Evolutionary conservation across 1,140 invertebrate genomes (phyloP).

Genomic region (Lordiphosa clarofinis): DNA sequence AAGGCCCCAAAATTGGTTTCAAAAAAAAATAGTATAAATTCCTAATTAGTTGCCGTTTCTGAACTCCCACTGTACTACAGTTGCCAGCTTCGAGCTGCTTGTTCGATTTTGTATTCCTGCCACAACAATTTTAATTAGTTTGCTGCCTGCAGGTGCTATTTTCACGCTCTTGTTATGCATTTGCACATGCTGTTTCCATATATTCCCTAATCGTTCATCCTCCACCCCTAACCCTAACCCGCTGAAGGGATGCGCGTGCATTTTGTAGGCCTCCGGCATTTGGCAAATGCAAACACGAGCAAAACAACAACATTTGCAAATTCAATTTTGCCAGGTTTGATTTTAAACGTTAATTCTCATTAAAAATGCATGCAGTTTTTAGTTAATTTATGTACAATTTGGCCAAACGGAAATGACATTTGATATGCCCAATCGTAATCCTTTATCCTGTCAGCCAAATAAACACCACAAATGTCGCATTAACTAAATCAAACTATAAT

Average conservation of each 20-base stretch:
- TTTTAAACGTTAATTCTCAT: constrained; percentile 56
- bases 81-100: background rate
- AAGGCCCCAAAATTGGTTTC: too few relatives aligned
- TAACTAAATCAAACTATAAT: constrained; percentile 7
- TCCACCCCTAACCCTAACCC: constrained; percentile 12
- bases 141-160: constrained; percentile 56
- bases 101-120: constrained; percentile 2
- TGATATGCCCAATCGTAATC: constrained; percentile 24
- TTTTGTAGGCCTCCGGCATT: constrained; percentile 9
- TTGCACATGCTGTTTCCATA: constrained; percentile 17
- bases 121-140: constrained; percentile 64
- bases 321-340: constrained; percentile 54
- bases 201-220: background rate
- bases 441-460: background rate
- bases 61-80: background rate
- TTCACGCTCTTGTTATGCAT: constrained; percentile 35
- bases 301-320: constrained; percentile 30
- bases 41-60: too few relatives aligned
- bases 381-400: constrained; percentile 43
- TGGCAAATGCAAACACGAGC: constrained; percentile 13
- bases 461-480: constrained; percentile 7
- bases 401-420: constrained; percentile 39
- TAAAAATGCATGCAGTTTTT: constrained; percentile 49
- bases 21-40: too few relatives aligned
- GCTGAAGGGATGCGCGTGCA: background rate